phyloP scores from a whole-genome alignment of 2,113 vertebrate genomes.

The Recurvirostra avosetta region DNA sequence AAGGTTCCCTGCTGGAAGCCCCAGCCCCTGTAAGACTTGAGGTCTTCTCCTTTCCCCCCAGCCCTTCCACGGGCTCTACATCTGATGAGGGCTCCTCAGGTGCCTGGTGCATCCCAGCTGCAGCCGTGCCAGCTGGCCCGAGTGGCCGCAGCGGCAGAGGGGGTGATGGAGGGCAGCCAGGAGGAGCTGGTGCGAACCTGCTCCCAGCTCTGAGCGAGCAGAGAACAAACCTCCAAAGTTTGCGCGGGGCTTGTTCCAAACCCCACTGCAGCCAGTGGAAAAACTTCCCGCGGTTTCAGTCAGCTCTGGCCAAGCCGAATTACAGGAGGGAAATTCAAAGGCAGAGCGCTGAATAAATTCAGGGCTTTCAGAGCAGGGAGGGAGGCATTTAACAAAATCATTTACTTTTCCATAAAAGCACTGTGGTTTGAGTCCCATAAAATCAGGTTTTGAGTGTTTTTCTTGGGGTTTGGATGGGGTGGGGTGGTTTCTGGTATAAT shows the following conservation, averaged over 20 bases:
- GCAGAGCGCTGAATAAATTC: background rate
- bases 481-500: background rate
- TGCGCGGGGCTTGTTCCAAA: background rate
- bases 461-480: background rate
- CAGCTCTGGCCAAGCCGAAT: background rate
- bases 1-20: background rate
- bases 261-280: background rate
- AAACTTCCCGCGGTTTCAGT: background rate
- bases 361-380: background rate
- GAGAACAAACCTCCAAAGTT: background rate
- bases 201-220: background rate
- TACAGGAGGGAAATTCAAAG: background rate
- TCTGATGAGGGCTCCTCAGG: background rate
- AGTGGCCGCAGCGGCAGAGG: background rate
- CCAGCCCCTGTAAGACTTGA: background rate
- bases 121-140: background rate
- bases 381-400: background rate
- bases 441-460: background rate
- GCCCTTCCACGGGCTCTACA: fast-evolving
- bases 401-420: background rate
- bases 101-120: background rate
- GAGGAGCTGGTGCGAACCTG: background rate
- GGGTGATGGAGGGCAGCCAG: background rate
- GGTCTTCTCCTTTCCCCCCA: background rate
- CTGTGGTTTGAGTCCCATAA: background rate